Evolutionary conservation across 2,797 vertebrate species (phyloP), one percentile per base, ranked within the genome.

Genomic region (Phylloscopus collybita): DNA sequence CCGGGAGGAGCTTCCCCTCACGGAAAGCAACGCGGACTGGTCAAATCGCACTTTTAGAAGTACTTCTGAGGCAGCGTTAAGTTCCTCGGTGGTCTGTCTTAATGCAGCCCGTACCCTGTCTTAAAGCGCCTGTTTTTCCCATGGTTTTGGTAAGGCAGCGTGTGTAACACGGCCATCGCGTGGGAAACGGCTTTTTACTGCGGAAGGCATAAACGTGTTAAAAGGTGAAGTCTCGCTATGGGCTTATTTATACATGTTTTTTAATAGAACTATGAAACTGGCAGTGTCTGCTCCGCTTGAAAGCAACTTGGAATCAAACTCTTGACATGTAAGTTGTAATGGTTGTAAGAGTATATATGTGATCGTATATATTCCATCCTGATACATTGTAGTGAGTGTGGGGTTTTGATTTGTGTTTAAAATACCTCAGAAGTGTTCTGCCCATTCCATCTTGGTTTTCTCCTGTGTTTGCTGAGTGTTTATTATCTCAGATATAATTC

Each of bases 151-250:
- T 44, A 1, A 36, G 59, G 64, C 47, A 25, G 38, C 1, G 3
- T 6, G 16, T 29, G 3, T 50, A 15, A 14, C 45, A 1, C 14
- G 10, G 21, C 20, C 4, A 0, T 40, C 11, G 1, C 16, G 8
- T 19, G 20, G 19, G 50, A 26, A 42, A 6, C 4, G 3, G 71
- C 4, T 19, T n/a, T n/a, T 51, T 38, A 4, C 15, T 1, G 20
- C 13, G 53, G 50, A 18, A 78, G 4, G 4, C 21, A 9, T 26
- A 50, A 30, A 38, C 3, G 4, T 14, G 2, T 44, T 51, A 40
- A 62, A 42, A 7, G 8, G 45, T 38, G 3, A 26, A 13, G 9
- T 25, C 23, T 42, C 42, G 3, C 47, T n/a, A 0, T 38, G 34
- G 3, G 26, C 47, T 69, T 36, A 4, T 7, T 49, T 51, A 5